Base-by-base conservation (phyloP, 1,140 invertebrate species). In the Nasonia giraulti region DNA sequence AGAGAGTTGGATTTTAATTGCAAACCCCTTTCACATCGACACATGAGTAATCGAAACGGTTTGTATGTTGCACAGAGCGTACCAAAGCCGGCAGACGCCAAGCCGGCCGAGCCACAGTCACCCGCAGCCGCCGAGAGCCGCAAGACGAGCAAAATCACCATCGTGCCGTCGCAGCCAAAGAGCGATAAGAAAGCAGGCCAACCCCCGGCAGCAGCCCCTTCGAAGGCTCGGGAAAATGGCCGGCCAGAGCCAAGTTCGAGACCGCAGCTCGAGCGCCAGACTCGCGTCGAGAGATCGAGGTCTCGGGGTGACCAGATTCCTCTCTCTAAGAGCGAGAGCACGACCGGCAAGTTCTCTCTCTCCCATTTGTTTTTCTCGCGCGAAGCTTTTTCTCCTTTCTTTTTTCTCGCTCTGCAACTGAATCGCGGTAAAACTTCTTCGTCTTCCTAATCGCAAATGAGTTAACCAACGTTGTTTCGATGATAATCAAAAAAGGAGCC, bases 91-190 rank as follows among this genome's bases (percentile, higher is more conserved):
- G 88, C 85, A 20, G 91, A 92, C 76, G 83, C 87, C n/a, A 87
- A 89, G n/a, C 86, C 68, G n/a, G 2, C 7, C 2, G 40, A 85
- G 47, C 3, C 66, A 69, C 40, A 75, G 20, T 47, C 20, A 68
- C 83, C 87, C 31, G 81, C 87, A 44, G 88, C 87, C 50, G 86
- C 85, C 62, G 87, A 88, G 44, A 50, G 86, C 0, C 89, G 92
- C 7, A 94, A 93, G 86, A 91, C 92, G 80, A 94, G 91, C 87
- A 94, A 94, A 90, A 92, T 93, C 86, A 93, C 91, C 66, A 94
- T 94, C 88, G 90, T 93, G 82, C 93, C 93, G 12, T 90, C 92
- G 23, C 91, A 93, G 84, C 87, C 88, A 62, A 91, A 90, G 77
- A 92, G 83, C 84, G 90, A 91, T 69, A 91, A 91, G 76, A 88